Base-by-base conservation (phyloP, 2,888 invertebrate genomes). In the Drosophila emarginata region DNA sequence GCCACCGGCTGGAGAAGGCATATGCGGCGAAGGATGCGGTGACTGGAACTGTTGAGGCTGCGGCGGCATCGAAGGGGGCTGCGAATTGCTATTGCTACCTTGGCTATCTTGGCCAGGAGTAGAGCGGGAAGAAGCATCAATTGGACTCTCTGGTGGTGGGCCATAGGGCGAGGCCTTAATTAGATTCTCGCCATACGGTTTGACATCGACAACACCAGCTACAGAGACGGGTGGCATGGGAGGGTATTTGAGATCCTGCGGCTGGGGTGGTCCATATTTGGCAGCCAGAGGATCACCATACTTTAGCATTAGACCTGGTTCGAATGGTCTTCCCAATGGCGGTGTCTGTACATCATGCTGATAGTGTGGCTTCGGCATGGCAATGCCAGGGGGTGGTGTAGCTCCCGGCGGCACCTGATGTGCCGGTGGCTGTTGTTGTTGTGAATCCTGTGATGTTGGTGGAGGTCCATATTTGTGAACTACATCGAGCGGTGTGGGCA, bases 21-120 rank as follows among this genome's bases (percentile, higher is more conserved):
- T 88, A 72, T 91, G 90, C 60, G 92, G 91, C 66, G 92, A 92
- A 61, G 91, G 90, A 82, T 90, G 91, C 28, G 92, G 91, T 58
- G 92, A 91, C 75, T 91, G 91, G 72, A 91, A 91, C 73, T 91
- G 91, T 61, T 90, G 90, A 50, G 89, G 81, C 58, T 89, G 82
- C 15, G 85, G 84, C 28, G 71, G 56, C 71, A 71, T 74, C 36
- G 91, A 90, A 36, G 90, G 86, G 23, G 89, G 90, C 77, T 91
- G 90, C 40, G 91, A 91, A 66, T 90, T 91, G 74, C 92, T 92
- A 65, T 91, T 92, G 77, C 92, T 92, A 58, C 92, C 90, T 71
- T 92, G 92, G 70, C 92, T 92, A 68, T 92, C 92, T 69, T 92
- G 92, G 58, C 91, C 92, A 9, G 92, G 92, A 14, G 92, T 92